Percentiles rank a stretch among this genome's conserved stretches.
Evolutionary conservation across 2,113 vertebrate species (phyloP).

Genomic region (Xiphias gladius): DNA sequence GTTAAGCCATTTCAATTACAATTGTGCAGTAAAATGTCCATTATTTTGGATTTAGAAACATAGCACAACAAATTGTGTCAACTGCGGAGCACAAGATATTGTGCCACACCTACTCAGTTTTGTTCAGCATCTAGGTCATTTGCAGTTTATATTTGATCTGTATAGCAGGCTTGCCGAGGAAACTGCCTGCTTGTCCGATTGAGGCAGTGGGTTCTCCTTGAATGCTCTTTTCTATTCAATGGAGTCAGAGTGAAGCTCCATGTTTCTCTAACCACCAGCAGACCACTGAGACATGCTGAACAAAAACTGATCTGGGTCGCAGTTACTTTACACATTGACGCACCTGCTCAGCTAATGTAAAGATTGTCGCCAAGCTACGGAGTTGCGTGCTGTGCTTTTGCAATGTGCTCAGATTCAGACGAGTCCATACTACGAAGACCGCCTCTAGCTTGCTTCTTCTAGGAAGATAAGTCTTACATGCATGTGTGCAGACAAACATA

Average conservation of each 20-base stretch:
- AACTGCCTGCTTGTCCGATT: slow-evolving; percentile 36
- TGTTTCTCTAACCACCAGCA: slow-evolving; percentile 83
- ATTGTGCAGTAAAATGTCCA: slow-evolving; percentile 48
- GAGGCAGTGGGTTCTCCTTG: slow-evolving; percentile 10
- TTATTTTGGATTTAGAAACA: slow-evolving; percentile 54
- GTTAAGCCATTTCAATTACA: slow-evolving; percentile 55
- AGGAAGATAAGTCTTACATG: slow-evolving; percentile 58
- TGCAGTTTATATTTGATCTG: slow-evolving; percentile 55
- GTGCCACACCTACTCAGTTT: slow-evolving; percentile 66
- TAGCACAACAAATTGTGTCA: slow-evolving; percentile 75
- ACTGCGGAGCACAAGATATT: slow-evolving; percentile 65
- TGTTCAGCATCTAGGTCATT: slow-evolving; percentile 74
- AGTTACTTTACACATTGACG: slow-evolving; percentile 52
- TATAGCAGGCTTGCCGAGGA: slow-evolving; percentile 33
- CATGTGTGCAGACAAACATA: slow-evolving; percentile 62
- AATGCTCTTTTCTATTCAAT: slow-evolving; percentile 55
- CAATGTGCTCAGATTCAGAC: slow-evolving; percentile 49
- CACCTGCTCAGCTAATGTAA: slow-evolving; percentile 53
- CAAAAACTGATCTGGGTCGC: slow-evolving; percentile 71
- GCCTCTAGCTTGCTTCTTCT: slow-evolving; percentile 65
- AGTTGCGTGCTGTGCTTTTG: slow-evolving; percentile 65
- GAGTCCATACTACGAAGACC: slow-evolving; percentile 50
- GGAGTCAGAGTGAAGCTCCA: slow-evolving; percentile 58
- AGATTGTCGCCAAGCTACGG: slow-evolving; percentile 53
- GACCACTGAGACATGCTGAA: slow-evolving; percentile 81